Percentiles rank a stretch among this genome's conserved stretches.
phyloP scores from a whole-genome alignment of 1,140 invertebrate species.

The Hycleus cichorii region DNA sequence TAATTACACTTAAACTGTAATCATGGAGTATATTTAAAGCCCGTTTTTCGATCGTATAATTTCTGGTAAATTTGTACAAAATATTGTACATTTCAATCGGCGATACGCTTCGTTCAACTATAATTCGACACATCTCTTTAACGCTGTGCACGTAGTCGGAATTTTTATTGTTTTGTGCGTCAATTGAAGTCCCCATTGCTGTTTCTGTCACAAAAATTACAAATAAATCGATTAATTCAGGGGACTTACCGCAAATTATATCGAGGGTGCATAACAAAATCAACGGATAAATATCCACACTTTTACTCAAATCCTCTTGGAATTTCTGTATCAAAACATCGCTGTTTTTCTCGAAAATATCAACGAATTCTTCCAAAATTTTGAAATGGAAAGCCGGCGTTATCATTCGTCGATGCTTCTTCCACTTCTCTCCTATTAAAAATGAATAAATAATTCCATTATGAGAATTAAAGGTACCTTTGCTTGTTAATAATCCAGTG shows the following conservation, averaged over 20 bases:
- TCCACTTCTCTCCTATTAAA: constrained; percentile 46
- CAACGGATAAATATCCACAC: background rate
- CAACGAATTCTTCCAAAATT: constrained; percentile 65
- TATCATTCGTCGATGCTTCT: constrained; percentile 54
- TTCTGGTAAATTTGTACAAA: constrained; percentile 4
- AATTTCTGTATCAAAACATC: constrained; percentile 50
- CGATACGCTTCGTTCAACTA: background rate
- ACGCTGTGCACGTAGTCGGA: constrained; percentile 10
- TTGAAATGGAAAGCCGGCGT: constrained; percentile 80
- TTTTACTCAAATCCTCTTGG: constrained; percentile 15
- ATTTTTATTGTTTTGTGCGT: constrained; percentile 9
- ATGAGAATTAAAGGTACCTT: constrained; percentile 34
- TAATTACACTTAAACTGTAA: background rate
- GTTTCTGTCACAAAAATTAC: background rate
- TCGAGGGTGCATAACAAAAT: background rate
- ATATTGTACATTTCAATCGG: background rate
- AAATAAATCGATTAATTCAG: background rate
- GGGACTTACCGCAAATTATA: constrained; percentile 1
- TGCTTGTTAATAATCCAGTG: constrained; percentile 61
- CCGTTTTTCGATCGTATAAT: constrained; percentile 7
- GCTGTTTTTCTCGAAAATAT: constrained; percentile 63
- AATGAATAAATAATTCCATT: background rate
- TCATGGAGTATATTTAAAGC: constrained; percentile 1
- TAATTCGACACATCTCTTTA: constrained; percentile 12
- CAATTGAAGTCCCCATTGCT: constrained; percentile 14